A percentile compares a stretch with the other conserved stretches of the same genome.
Evolutionary conservation across 2,888 invertebrate genomes (phyloP).

Genomic region (Allygus modestus): DNA sequence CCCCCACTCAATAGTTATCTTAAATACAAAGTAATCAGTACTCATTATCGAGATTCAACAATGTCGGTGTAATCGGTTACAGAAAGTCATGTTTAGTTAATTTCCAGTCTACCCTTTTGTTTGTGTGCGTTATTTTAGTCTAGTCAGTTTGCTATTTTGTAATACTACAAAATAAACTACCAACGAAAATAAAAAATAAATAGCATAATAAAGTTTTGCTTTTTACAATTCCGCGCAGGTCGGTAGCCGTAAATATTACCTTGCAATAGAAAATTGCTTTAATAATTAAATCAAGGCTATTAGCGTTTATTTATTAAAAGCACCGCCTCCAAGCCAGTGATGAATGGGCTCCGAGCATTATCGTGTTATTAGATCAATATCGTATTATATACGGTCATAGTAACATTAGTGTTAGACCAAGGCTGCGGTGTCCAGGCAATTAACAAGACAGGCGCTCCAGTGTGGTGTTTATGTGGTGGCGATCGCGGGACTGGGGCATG

Average conservation of each 20-base stretch:
- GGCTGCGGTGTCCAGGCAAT: not conserved
- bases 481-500: not conserved
- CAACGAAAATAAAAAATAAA: too few species aligned
- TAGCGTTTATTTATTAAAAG: constrained; percentile 20
- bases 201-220: too few species aligned
- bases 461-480: not conserved
- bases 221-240: too few species aligned
- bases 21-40: too few species aligned
- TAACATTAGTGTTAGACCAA: not conserved
- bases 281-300: constrained; percentile 43
- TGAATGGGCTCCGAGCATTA: not conserved
- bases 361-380: constrained; percentile 21
- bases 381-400: constrained; percentile 1
- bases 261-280: constrained; percentile 9
- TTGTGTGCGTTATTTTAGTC: too few species aligned
- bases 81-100: too few species aligned
- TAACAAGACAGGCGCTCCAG: not conserved
- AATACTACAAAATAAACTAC: too few species aligned
- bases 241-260: not conserved
- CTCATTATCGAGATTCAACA: too few species aligned
- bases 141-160: too few species aligned
- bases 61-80: too few species aligned
- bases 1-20: too few species aligned
- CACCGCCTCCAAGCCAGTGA: constrained; percentile 1
- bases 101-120: too few species aligned